Conservation (phyloP, 2,113 vertebrate species). For the Oncorhynchus nerka region DNA sequence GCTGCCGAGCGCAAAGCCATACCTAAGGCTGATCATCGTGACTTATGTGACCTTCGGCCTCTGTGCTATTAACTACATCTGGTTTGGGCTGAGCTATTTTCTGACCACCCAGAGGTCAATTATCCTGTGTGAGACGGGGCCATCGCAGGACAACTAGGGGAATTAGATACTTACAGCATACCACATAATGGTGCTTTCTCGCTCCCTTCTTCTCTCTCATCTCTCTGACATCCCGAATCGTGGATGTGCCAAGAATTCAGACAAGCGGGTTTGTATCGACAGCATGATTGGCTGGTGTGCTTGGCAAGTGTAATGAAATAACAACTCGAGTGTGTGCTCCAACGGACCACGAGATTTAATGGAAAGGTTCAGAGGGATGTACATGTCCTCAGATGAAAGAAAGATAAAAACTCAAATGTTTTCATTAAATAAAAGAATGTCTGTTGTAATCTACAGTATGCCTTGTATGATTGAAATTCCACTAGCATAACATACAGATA, state of each 20-base stretch:
- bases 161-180: not conserved
- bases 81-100: not conserved
- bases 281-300: conserved; percentile 32
- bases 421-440: conserved; percentile 34
- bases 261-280: conserved; percentile 36
- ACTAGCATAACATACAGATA: conserved; percentile 22
- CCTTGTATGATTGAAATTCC: conserved; percentile 30
- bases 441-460: conserved; percentile 23
- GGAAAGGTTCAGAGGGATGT: conserved; percentile 30
- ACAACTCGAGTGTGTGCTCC: conserved; percentile 12
- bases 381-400: conserved; percentile 35
- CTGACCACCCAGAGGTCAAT: not conserved
- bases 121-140: not conserved
- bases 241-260: conserved; percentile 35
- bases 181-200: not conserved
- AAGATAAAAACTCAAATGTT: conserved; percentile 39
- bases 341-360: conserved; percentile 15
- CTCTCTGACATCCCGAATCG: conserved; percentile 20
- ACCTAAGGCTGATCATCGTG: not conserved
- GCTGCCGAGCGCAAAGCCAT: not conserved
- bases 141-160: not conserved
- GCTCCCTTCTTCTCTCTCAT: not conserved
- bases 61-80: not conserved
- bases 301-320: conserved; percentile 41
- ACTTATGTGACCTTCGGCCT: not conserved